Base-by-base conservation (phyloP, 1,140 invertebrate genomes). In the Melitaea cinxia region DNA sequence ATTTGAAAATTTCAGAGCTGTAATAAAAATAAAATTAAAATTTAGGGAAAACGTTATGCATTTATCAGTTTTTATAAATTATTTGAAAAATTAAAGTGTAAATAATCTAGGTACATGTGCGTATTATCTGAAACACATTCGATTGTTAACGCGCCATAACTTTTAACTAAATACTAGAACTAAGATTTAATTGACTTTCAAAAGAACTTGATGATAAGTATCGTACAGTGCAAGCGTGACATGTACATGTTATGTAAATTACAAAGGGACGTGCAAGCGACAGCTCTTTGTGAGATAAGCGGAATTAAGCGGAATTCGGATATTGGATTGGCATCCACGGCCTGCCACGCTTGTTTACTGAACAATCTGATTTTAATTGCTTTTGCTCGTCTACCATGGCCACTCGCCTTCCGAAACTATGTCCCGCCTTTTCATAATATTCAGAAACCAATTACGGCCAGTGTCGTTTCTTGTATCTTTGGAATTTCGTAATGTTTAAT, bases 321-420 rank as follows among this genome's bases (percentile, higher is more conserved):
- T 89, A 85, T 89, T 84, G 80, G 77, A 82, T 84, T 78, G 80
- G 80, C 76, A 70, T 78, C 75, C 74, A 65, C 72, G 68, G 67
- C 70, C 26, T 63, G 30, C 47, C 55, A 47, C 61, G 74, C 74
- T 78, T 82, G 78, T 84, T 82, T 80, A 82, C 76, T 65, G 72
- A 85, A 83, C 82, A 83, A 84, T 82, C 80, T 82, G 73, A 73
- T 81, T 88, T 87, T 82, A 87, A 87, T 87, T 85, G 79, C 75
- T 83, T 85, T 79, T 65, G 71, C 62, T 64, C 52, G 56, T 45
- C 26, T 47, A 21, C 19, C 42, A 15, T 17, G 17, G 39, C 24
- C 23, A 28, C 37, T 57, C 39, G 17, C 17, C 56, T 58, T 49
- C 24, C 39, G 10, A 49, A 58, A 52, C 26, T 14, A 28, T 52